Base-by-base conservation (phyloP, 2,888 invertebrate species). In the Drosophila anomalipes region DNA sequence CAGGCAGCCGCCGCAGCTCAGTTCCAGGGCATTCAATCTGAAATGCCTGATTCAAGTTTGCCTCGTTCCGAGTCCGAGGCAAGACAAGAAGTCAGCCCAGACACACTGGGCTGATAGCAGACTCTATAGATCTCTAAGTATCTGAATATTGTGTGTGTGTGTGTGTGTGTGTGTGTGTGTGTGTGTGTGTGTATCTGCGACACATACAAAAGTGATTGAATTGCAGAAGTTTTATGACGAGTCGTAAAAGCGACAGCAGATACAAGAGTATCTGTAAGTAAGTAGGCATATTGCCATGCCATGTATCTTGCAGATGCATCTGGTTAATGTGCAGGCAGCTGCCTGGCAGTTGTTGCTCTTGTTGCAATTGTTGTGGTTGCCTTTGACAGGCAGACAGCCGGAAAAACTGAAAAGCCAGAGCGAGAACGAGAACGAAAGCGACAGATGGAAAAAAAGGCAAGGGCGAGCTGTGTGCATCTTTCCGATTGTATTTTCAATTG, bases 321-420 rank as follows among this genome's bases (percentile, higher is more conserved):
- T 89, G 89, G 82, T 69, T 77, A 85, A 86, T 89, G 82, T 77
- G 87, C 75, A 77, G 89, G 84, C 87, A 85, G 85, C 86, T 84
- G 84, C 72, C 79, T 62, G 64, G 41, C 76, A 64, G 66, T 61
- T 57, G 70, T 22, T 58, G 62, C 37, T 63, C 59, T 66, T 62
- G 51, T 54, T 77, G 59, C 61, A 66, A 41, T 75, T 76, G 69
- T 71, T 79, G 72, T 70, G 65, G 78, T 70, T 74, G 67, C 58
- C 65, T 76, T 70, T 76, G 70, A 71, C 83, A 79, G 78, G n/a
- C 79, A 81, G 70, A 67, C 87, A 87, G 74, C 62, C 75, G 77
- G 72, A 62, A 72, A 68, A 70, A 73, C 77, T 67, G 71, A 76
- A 63, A 37, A 62, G 30, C 57, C 59, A 47, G 41, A 52, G 12